Evolutionary conservation across 2,113 vertebrate species (phyloP).

Genomic region (Rhynchomys soricoides): DNA sequence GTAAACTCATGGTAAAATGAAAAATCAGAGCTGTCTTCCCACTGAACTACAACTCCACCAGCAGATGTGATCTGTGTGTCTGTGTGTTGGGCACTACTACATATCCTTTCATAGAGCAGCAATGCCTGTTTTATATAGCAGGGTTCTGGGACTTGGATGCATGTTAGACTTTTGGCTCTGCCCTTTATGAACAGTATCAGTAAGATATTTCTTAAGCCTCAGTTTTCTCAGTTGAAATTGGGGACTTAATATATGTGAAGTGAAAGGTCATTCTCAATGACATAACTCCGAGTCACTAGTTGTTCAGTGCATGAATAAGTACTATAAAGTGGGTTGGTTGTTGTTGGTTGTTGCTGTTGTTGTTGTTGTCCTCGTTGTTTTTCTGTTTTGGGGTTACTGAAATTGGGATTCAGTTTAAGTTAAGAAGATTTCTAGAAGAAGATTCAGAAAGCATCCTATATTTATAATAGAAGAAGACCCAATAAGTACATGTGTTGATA

Average conservation of each 20-base stretch:
- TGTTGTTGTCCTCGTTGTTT: background rate
- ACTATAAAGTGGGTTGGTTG: background rate
- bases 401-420: background rate
- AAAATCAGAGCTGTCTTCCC: background rate
- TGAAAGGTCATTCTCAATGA: background rate
- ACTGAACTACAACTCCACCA: background rate
- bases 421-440: background rate
- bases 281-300: background rate
- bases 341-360: background rate
- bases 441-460: background rate
- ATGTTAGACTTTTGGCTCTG: background rate
- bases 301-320: background rate
- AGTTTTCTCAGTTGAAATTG: background rate
- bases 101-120: background rate
- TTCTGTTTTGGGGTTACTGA: background rate
- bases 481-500: background rate
- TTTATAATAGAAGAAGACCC: background rate
- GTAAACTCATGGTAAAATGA: constrained; percentile 12
- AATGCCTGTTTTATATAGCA: background rate
- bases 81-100: background rate
- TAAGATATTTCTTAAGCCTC: background rate
- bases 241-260: background rate
- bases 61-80: background rate
- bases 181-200: background rate
- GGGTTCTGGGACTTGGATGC: background rate